Evolutionary conservation across 2,888 invertebrate genomes (phyloP).

Genomic region (Drosophila setosimentum): DNA sequence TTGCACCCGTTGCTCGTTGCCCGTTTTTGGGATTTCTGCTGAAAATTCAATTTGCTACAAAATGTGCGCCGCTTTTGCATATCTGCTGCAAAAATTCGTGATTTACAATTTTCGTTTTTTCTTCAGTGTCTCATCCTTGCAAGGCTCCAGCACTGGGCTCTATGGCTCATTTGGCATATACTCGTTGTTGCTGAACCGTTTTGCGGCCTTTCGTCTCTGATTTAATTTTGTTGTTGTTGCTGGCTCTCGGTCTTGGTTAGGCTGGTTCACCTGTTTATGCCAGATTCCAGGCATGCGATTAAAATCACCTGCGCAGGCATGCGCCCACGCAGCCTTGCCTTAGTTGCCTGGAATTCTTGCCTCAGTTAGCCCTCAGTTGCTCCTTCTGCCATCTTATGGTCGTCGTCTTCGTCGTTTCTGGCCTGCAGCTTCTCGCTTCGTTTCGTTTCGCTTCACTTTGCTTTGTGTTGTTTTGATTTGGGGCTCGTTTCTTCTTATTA

Average conservation of each 20-base stretch:
- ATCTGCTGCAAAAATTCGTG: slow-evolving; percentile 81
- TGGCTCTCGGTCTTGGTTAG: slow-evolving; percentile 35
- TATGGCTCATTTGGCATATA: slow-evolving; percentile 49
- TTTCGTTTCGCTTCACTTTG: slow-evolving; percentile 16
- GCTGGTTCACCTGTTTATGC: slow-evolving; percentile 82
- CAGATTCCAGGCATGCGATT: slow-evolving; percentile 84
- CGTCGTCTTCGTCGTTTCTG: slow-evolving; percentile 16
- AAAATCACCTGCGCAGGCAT: slow-evolving; percentile 84
- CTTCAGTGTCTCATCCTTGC: slow-evolving; percentile 55
- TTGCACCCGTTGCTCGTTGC: slow-evolving; percentile 5
- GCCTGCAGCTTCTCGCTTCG: slow-evolving; percentile 41
- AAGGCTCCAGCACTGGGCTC: slow-evolving; percentile 25
- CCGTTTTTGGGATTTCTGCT: slow-evolving; percentile 69
- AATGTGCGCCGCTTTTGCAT: slow-evolving; percentile 80
- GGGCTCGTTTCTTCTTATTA: slow-evolving; percentile 57
- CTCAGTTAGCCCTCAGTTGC: slow-evolving; percentile 26
- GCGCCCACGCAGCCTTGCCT: slow-evolving; percentile 73
- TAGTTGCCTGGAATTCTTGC: slow-evolving; percentile 17
- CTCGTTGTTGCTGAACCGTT: slow-evolving; percentile 40
- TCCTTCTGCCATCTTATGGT: slow-evolving; percentile 40
- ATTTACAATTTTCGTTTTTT: slow-evolving; percentile 78
- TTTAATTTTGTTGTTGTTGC: slow-evolving; percentile 61
- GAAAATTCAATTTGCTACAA: slow-evolving; percentile 81
- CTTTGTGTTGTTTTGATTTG: slow-evolving; percentile 63
- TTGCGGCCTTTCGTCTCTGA: slow-evolving; percentile 58